A percentile compares a stretch with the other conserved stretches of the same genome.
These are phyloP conservation scores for Cataglyphis livida DNA, from an alignment of 2,888 invertebrate species.

Conservation along the genomic window DNA sequence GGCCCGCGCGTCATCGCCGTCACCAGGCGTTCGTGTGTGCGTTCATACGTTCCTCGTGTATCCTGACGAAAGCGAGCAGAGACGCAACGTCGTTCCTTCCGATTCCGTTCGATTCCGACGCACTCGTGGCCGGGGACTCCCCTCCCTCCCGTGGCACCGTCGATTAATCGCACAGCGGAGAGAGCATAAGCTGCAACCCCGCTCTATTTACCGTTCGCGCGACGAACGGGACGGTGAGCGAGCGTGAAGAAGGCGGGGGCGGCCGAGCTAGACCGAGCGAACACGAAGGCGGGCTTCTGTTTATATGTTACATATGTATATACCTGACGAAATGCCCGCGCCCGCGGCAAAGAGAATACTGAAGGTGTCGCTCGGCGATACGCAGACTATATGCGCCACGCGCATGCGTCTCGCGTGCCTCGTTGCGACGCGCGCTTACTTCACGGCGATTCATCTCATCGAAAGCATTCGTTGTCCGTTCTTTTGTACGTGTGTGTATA, in stretches of 20 bases:
- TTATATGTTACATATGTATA: background rate
- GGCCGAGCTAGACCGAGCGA: slow-evolving; percentile 37
- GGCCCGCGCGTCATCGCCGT: slow-evolving; percentile 9
- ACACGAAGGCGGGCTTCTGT: slow-evolving; percentile 13
- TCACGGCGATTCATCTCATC: background rate
- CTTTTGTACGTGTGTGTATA: too few relatives aligned
- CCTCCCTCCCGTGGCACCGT: background rate
- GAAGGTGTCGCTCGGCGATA: slow-evolving; percentile 13
- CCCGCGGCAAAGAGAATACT: slow-evolving; percentile 34
- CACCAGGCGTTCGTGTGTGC: background rate
- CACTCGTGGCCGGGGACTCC: background rate
- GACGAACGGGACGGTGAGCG: slow-evolving; percentile 5
- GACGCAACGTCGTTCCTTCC: background rate
- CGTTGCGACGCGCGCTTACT: background rate
- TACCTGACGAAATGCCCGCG: background rate
- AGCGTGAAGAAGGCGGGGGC: slow-evolving; percentile 40
- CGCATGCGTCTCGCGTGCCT: slow-evolving; percentile 38
- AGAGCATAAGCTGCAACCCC: slow-evolving; percentile 22
- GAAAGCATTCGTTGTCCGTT: background rate
- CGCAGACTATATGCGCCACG: background rate
- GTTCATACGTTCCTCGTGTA: background rate
- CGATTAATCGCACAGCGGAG: slow-evolving; percentile 28
- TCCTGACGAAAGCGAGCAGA: background rate
- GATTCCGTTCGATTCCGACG: slow-evolving; percentile 10
- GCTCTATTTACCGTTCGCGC: slow-evolving; percentile 45